Evolutionary conservation across 2,113 vertebrate species (phyloP), one percentile per base, ranked within the genome.

Genomic region (Callochromis pleurospilus): DNA sequence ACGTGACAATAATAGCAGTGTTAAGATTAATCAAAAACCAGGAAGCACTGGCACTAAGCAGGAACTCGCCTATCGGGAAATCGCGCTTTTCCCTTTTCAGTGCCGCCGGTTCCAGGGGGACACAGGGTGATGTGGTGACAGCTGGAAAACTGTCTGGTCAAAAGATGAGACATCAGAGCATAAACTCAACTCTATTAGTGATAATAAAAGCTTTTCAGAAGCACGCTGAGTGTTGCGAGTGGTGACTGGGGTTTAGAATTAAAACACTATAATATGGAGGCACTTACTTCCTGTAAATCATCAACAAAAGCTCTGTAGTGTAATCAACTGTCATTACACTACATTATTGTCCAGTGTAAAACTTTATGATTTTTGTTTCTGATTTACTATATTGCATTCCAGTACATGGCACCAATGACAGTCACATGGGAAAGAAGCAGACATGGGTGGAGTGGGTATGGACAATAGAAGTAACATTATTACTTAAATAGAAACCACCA

Each of bases 161-260:
- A 58, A 58, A 58, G 26, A 31, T 58, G 56, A 58, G 26, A 2
- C 26, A 26, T 26, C 54, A 58, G 55, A 58, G 56, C 5, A 58
- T 58, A 17, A 31, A 58, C 56, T 58, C 26, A 58, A 9, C 3
- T 58, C 1, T 58, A 0, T 58, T 17, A 58, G 0, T 58, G 5
- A 58, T 9, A 58, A 31, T 58, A 0, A 58, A 58, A 58, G 26
- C 26, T 58, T 17, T 31, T 58, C 26, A 58, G 26, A 58, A 58
- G 55, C 3, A 58, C 3, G 7, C 55, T 31, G 26, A 31, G 14
- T 58, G 14, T 17, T 31, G 26, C 1, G 7, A 58, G 14, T 58
- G 55, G 55, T 58, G 26, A 58, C 55, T 17, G 0, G 55, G 0
- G 0, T 58, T 58, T 58, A 58, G 3, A 1, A 31, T 31, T 62